phyloP scores from a whole-genome alignment of 2,888 invertebrate genomes.

The Dendrolimus pini region DNA sequence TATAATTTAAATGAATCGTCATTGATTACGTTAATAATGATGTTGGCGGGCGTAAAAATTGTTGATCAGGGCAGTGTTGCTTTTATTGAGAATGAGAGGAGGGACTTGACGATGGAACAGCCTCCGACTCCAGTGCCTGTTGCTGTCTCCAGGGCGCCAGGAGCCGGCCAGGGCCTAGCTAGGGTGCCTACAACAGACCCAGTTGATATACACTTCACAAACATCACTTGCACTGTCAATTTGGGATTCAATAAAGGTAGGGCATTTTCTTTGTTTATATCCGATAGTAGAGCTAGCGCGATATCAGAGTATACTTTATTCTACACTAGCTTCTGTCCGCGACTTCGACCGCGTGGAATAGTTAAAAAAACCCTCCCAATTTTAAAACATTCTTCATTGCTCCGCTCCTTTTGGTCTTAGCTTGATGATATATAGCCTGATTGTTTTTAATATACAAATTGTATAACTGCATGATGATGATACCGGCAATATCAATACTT shows the following conservation, averaged over 20 bases:
- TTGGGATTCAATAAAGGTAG: constrained; percentile 85
- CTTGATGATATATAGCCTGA: too few species aligned
- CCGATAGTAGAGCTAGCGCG: not conserved
- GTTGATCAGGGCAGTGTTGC: constrained; percentile 52
- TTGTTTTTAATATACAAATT: too few species aligned
- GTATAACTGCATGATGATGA: too few species aligned
- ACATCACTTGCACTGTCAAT: constrained; percentile 83
- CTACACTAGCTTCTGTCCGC: too few species aligned
- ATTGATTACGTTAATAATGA: constrained; percentile 31
- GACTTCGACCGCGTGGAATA: too few species aligned
- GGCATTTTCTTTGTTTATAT: constrained; percentile 9
- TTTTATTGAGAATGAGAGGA: constrained; percentile 19
- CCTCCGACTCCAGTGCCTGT: constrained; percentile 10
- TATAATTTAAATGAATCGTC: too few species aligned
- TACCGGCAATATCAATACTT: too few species aligned
- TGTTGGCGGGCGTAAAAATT: constrained; percentile 67
- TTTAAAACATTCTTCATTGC: too few species aligned
- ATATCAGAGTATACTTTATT: too few species aligned
- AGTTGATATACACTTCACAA: constrained; percentile 84
- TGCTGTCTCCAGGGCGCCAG: constrained; percentile 3
- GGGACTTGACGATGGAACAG: constrained; percentile 3
- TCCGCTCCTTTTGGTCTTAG: too few species aligned
- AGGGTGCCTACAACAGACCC: constrained; percentile 57
- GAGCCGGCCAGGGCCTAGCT: constrained; percentile 27
- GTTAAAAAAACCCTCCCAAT: too few species aligned